These are phyloP conservation scores for Halichondria panicea DNA, from an alignment of 37 sponge, comb jelly and placozoan species.

Conservation along the genomic window DNA sequence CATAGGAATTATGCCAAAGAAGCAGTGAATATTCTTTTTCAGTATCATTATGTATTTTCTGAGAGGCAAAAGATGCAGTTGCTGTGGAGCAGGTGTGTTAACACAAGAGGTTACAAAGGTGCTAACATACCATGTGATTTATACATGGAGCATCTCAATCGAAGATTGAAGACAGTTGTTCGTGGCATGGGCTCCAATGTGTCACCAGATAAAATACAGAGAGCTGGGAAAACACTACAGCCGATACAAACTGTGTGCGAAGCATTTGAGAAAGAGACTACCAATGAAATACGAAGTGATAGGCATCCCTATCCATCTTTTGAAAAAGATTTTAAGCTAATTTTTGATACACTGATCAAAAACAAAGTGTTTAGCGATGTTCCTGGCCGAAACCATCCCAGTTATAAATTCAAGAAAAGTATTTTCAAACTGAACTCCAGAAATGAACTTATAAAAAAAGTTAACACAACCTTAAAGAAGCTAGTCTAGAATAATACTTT, in stretches of 20 bases:
- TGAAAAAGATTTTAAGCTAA: slow-evolving; percentile 9
- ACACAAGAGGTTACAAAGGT: slow-evolving; percentile 11
- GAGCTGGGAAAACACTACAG: slow-evolving; percentile 16
- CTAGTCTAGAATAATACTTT: too few relatives aligned
- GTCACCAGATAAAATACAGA: slow-evolving; percentile 10
- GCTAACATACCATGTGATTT: slow-evolving; percentile 31
- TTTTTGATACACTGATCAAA: not conserved
- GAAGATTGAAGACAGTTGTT: slow-evolving; percentile 7
- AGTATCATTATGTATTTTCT: slow-evolving; percentile 31
- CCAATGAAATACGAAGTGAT: slow-evolving; percentile 5
- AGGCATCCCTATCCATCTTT: slow-evolving; percentile 6
- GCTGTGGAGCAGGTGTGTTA: slow-evolving; percentile 12
- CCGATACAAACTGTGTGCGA: slow-evolving; percentile 7
- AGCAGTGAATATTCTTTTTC: slow-evolving; percentile 23
- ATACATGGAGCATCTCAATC: slow-evolving; percentile 28
- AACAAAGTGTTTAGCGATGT: slow-evolving; percentile 10
- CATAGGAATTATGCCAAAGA: slow-evolving; percentile 41
- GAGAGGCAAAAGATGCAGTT: slow-evolving; percentile 38
- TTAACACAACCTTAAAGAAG: too few relatives aligned
- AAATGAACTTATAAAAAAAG: slow-evolving; percentile 5
- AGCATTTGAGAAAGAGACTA: slow-evolving; percentile 12
- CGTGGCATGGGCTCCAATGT: slow-evolving; percentile 23
- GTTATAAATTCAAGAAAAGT: slow-evolving; percentile 10
- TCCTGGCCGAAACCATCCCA: slow-evolving; percentile 2
- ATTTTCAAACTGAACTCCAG: not conserved